Evolutionary conservation across 2,888 invertebrate species (phyloP), one percentile per base, ranked within the genome.

Genomic region (Noctua fimbriata): DNA sequence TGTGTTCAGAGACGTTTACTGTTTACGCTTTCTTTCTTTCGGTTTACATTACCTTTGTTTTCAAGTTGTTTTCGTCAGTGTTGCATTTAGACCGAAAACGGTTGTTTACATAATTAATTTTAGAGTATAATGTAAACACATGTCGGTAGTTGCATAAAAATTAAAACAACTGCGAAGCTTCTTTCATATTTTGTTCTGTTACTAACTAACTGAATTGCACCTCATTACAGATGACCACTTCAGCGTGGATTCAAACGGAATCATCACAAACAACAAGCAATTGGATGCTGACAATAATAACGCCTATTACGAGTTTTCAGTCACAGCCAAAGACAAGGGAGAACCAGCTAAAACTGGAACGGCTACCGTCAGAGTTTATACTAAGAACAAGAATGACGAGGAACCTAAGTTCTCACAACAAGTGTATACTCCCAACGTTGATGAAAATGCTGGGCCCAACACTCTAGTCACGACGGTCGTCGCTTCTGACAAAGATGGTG

Each of bases 351-450:
- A 98, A 94, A 99, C 98, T 0, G 99, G 99, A 71, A 98, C 98
- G 0, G 99, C 99, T 0, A 99, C 99, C 0, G 99, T 99, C 28
- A 97, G 99, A 79, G 98, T 99, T 79, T 99, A 99, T 93, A 99
- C 99, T n/a, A 99, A 99, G 92, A 99, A 99, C 93, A 99, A 99
- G 95, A 99, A 99, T 95, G 99, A 99, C 93, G 99, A 99, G 95
- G 99, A 99, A 92, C 99, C 99, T 0, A 99, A 99, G 94, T 99
- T 99, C 94, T 99, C 99, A 0, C 99, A 99, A 92, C 99, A 99
- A 97, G 99, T 99, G 6, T 99, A 99, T 94, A 99, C 99, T 3
- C 99, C 99, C 0, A 99, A 99, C 95, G 99, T 99, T 1, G 99
- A 99, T 93, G 99, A 99, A 95, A 99, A 99, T 94, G 99, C 99